Conservation (phyloP, 2,113 vertebrate species). For the Nothocercus nigrocapillus region DNA sequence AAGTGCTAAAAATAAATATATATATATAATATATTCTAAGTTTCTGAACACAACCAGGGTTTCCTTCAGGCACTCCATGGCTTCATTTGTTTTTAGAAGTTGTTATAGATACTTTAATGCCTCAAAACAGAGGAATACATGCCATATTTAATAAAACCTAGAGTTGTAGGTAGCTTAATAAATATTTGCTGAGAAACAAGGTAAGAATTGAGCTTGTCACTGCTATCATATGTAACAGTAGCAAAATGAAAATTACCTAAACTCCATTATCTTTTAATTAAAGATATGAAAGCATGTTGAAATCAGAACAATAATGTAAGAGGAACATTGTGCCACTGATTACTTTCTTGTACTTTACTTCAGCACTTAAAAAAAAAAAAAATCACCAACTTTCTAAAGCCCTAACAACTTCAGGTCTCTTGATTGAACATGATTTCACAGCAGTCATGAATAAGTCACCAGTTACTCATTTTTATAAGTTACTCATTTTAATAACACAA, state of each 20-base stretch:
- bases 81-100: background rate
- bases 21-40: too few species aligned
- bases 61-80: background rate
- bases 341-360: background rate
- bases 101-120: background rate
- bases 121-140: background rate
- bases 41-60: background rate
- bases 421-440: background rate
- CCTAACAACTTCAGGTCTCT: background rate
- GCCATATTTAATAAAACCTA: background rate
- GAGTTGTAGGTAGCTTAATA: background rate
- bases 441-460: background rate
- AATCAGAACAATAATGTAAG: background rate
- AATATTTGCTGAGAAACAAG: background rate
- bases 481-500: too few species aligned
- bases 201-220: background rate
- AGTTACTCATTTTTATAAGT: background rate
- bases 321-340: background rate
- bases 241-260: background rate
- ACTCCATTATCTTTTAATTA: background rate
- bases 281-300: background rate
- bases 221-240: background rate
- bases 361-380: background rate
- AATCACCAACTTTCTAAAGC: background rate
- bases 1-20: background rate